Conservation (phyloP, 2,888 invertebrate species). For the Clostera curtula region DNA sequence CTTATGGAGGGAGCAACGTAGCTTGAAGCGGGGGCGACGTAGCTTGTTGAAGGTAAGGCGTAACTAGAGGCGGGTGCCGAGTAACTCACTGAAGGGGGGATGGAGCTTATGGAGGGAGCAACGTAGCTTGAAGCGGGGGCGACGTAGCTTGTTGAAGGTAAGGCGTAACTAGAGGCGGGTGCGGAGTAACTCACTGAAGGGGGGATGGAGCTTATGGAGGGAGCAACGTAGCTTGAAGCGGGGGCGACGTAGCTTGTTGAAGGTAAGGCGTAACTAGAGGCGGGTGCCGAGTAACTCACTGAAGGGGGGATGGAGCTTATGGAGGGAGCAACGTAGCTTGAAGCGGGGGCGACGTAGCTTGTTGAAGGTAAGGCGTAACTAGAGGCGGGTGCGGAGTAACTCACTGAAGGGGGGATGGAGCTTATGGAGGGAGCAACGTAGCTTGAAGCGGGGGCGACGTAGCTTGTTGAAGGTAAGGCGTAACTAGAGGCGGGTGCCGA, state of each 20-base stretch:
- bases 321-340: too few relatives aligned
- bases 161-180: too few relatives aligned
- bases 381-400: slow-evolving; percentile 2
- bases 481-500: too few relatives aligned
- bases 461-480: too few relatives aligned
- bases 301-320: not conserved
- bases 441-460: not conserved
- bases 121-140: slow-evolving; percentile 3
- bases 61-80: not conserved
- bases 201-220: slow-evolving; percentile 31
- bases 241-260: slow-evolving; percentile 4
- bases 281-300: slow-evolving; percentile 5
- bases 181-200: not conserved
- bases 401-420: slow-evolving; percentile 4
- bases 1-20: too few relatives aligned
- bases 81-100: slow-evolving; percentile 5
- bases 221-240: too few relatives aligned
- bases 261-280: slow-evolving; percentile 2
- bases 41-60: not conserved
- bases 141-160: not conserved
- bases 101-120: slow-evolving; percentile 2
- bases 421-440: slow-evolving; percentile 4
- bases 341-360: not conserved
- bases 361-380: too few relatives aligned
- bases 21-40: not conserved